Evolutionary conservation across 2,888 invertebrate species (phyloP).

Genomic region (Acleris emargana): DNA sequence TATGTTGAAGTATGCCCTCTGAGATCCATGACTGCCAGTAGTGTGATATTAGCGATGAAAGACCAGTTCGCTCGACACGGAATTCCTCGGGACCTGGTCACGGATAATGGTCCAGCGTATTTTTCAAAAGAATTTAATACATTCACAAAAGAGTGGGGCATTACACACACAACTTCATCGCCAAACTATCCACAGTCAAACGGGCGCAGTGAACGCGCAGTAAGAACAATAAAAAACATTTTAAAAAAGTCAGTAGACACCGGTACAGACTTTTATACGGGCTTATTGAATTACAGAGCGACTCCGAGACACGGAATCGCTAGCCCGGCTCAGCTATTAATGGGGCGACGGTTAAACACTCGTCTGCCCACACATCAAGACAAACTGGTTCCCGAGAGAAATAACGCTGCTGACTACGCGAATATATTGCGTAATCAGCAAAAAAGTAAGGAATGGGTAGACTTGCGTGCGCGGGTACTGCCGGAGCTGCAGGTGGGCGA

Average conservation of each 20-base stretch:
- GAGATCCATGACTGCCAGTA: background rate
- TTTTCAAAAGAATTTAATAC: conserved; percentile 34
- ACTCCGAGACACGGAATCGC: conserved; percentile 26
- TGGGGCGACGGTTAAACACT: conserved; percentile 38
- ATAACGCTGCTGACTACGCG: conserved; percentile 7
- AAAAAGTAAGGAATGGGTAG: background rate
- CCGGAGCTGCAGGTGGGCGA: background rate
- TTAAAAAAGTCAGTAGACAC: conserved; percentile 26
- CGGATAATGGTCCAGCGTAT: conserved; percentile 39
- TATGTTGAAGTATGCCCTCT: conserved; percentile 37
- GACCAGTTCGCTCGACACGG: conserved; percentile 39
- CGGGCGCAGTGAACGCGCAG: conserved; percentile 36
- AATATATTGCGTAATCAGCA: background rate
- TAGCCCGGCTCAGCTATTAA: conserved; percentile 36
- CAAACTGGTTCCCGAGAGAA: conserved; percentile 3
- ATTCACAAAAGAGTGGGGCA: conserved; percentile 33
- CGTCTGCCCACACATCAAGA: conserved; percentile 23
- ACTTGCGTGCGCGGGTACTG: background rate
- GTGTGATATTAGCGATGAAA: conserved; percentile 34
- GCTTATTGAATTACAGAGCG: conserved; percentile 33
- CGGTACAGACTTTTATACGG: conserved; percentile 32
- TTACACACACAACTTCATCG: conserved; percentile 36
- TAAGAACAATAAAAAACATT: conserved; percentile 36
- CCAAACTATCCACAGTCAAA: conserved; percentile 38
- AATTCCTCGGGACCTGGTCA: conserved; percentile 40